Percentiles rank a stretch among this genome's conserved stretches.
Evolutionary conservation across 2,888 invertebrate genomes (phyloP).

Genomic region (Dicycla oo): DNA sequence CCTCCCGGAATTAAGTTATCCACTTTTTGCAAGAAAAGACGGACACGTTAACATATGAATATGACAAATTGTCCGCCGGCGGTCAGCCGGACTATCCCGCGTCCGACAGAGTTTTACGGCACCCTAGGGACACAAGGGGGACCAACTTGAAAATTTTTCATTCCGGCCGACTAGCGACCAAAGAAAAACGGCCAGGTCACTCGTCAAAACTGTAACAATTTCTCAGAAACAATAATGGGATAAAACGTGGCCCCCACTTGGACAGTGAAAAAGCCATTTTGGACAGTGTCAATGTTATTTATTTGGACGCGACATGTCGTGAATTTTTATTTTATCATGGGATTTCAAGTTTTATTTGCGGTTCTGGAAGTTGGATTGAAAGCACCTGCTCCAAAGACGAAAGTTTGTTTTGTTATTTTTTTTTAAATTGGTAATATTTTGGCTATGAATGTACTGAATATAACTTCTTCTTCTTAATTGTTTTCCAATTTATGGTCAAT

Average conservation of each 20-base stretch:
- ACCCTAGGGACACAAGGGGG: slow-evolving; percentile 86
- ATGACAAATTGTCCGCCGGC: slow-evolving; percentile 90
- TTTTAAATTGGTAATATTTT: slow-evolving; percentile 3
- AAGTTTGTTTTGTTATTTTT: slow-evolving; percentile 29
- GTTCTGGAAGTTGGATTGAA: slow-evolving; percentile 73
- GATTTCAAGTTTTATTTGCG: slow-evolving; percentile 88
- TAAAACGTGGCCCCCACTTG: slow-evolving; percentile 80
- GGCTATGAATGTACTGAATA: background rate
- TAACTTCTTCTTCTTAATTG: too few species aligned
- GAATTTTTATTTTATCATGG: slow-evolving; percentile 89
- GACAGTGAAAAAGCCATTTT: slow-evolving; percentile 86
- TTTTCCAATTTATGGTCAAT: too few species aligned
- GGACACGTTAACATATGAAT: slow-evolving; percentile 90
- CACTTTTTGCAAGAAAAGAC: slow-evolving; percentile 90
- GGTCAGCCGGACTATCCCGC: slow-evolving; percentile 83
- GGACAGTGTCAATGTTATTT: slow-evolving; percentile 89
- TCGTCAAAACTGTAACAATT: slow-evolving; percentile 90
- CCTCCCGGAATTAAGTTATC: slow-evolving; percentile 88
- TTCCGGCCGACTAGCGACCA: slow-evolving; percentile 83
- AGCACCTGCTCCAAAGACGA: slow-evolving; percentile 63
- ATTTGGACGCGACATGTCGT: slow-evolving; percentile 85
- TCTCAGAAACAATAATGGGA: slow-evolving; percentile 90
- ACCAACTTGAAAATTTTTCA: slow-evolving; percentile 90
- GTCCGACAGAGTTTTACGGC: slow-evolving; percentile 88
- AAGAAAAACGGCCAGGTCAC: slow-evolving; percentile 90